Evolutionary conservation across 2,888 invertebrate genomes (phyloP), one percentile per base, ranked within the genome.

Genomic region (Andrena bicolor): DNA sequence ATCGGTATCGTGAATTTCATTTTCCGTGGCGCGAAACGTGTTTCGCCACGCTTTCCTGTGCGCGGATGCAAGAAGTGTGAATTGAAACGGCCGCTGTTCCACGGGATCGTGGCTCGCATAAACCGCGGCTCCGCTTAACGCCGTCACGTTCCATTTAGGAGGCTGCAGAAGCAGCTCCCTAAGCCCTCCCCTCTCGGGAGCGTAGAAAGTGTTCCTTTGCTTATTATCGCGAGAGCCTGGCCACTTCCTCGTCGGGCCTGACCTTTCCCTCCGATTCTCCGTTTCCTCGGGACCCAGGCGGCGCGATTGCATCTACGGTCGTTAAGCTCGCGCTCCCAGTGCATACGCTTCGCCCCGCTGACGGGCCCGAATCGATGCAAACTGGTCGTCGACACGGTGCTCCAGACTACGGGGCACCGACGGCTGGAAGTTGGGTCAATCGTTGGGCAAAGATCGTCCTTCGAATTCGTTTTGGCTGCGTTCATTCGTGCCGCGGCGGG

Each of bases 201-300:
- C 65, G 85, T 91, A 91, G 90, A 89, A 90, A 90, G 90, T 89
- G 88, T 88, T 86, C 71, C 83, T 84, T 84, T 80, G 87, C 84
- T 90, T 91, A 90, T 91, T 91, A 89, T 88, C 82, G 70, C 66
- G 66, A 60, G 48, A 23, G 64, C 51, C 74, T 41, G 64, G 76
- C 85, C 74, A 91, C 90, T 92, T 93, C 92, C 91, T 92, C 82
- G 84, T 92, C 84, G 87, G 41, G 88, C 68, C 89, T 92, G 92
- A 93, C 91, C 92, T 92, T 92, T 92, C 92, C 91, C 92, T 88
- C 81, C 83, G 82, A 82, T 70, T 69, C 81, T 66, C n/a, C 70
- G 71, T 76, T 83, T 78, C 64, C 68, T 56, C 32, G n/a, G 20
- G 49, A 16, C 51, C 35, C 76, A 63, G 64, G 64, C 26, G 48